These are phyloP conservation scores for Idaea dimidiata DNA, from an alignment of 2,888 invertebrate species.

Conservation along the genomic window DNA sequence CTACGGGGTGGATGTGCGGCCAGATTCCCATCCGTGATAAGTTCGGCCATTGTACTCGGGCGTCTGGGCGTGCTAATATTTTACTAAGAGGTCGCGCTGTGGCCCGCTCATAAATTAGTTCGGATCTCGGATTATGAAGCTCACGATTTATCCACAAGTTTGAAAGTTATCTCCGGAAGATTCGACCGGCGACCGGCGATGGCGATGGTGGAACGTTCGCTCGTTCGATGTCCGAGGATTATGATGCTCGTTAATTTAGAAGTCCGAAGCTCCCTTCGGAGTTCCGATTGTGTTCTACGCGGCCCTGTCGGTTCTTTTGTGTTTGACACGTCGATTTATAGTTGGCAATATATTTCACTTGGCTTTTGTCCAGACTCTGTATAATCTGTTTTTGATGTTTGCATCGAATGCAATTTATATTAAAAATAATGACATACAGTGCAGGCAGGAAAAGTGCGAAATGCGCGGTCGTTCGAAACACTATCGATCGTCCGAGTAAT, in stretches of 20 bases:
- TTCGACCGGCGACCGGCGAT: conserved; percentile 35
- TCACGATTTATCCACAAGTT: conserved; percentile 33
- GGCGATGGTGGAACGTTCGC: conserved; percentile 29
- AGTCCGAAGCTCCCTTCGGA: conserved; percentile 32
- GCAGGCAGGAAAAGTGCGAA: neutral
- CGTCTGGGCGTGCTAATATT: conserved; percentile 40
- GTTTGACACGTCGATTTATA: conserved; percentile 31
- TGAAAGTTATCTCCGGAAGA: conserved; percentile 35
- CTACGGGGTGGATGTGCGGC: conserved; percentile 14
- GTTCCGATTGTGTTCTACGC: conserved; percentile 30
- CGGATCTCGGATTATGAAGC: conserved; percentile 35
- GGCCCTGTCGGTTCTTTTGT: conserved; percentile 26
- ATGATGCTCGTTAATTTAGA: conserved; percentile 38
- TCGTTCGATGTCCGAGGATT: conserved; percentile 34
- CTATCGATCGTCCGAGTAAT: neutral
- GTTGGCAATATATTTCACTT: conserved; percentile 31
- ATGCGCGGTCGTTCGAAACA: conserved; percentile 2
- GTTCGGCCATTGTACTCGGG: conserved; percentile 38
- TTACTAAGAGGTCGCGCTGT: conserved; percentile 45
- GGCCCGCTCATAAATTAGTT: conserved; percentile 33
- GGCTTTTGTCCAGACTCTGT: conserved; percentile 30
- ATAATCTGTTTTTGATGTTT: conserved; percentile 26
- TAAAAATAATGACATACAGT: conserved; percentile 15
- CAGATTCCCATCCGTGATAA: conserved; percentile 39
- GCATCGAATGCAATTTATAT: conserved; percentile 15